phyloP scores from a whole-genome alignment of 2,888 invertebrate genomes.

The Tricholauxania praeusta region DNA sequence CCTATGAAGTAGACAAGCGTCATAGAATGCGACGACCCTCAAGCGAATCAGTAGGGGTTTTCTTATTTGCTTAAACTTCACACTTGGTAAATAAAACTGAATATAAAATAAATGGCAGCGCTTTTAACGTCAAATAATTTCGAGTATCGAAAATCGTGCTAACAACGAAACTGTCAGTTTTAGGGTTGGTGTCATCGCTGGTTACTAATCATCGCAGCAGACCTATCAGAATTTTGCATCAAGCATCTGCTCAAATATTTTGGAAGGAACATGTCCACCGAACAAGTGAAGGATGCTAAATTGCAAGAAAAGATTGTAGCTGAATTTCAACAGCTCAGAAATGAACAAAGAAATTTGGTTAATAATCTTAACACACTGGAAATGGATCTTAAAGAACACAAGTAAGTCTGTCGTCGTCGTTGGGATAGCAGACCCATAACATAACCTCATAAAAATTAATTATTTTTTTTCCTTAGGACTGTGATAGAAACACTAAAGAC shows the following conservation, averaged over 20 bases:
- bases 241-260: constrained; percentile 25
- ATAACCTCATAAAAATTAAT: constrained; percentile 51
- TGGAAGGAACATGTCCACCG: constrained; percentile 60
- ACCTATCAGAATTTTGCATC: neutral
- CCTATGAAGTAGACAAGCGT: too few relatives aligned
- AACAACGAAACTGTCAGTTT: neutral
- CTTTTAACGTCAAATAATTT: neutral
- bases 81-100: too few relatives aligned
- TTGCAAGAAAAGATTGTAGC: constrained; percentile 83
- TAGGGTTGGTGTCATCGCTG: neutral
- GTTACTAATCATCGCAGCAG: neutral
- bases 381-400: constrained; percentile 95
- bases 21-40: too few relatives aligned
- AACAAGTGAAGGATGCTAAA: constrained; percentile 60
- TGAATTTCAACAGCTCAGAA: constrained; percentile 88
- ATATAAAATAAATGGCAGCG: neutral
- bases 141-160: neutral
- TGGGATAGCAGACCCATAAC: constrained; percentile 49
- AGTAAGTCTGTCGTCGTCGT: constrained; percentile 71
- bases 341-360: constrained; percentile 88
- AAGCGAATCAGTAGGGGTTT: too few relatives aligned
- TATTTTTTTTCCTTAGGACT: constrained; percentile 74
- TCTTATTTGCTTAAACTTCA: too few relatives aligned
- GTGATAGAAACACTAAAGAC: constrained; percentile 93
- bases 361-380: constrained; percentile 93